Conservation (phyloP, 1,140 invertebrate genomes). For the Saccostrea glomerata region DNA sequence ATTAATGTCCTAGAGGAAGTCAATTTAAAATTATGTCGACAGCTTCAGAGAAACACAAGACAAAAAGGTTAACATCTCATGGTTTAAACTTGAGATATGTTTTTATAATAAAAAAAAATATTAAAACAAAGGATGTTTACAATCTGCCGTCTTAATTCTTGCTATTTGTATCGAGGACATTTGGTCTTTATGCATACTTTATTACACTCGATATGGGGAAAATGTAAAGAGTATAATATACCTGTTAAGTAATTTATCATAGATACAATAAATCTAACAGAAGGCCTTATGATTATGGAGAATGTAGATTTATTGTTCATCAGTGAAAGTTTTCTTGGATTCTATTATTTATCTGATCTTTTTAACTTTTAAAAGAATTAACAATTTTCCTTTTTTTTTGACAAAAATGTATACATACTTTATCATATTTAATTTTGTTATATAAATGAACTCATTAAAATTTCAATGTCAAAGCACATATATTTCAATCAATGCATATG, state of each 20-base stretch:
- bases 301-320: no score
- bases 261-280: not conserved
- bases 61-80: not conserved
- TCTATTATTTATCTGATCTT: not conserved
- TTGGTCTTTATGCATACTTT: constrained; percentile 12
- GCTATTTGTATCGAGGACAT: not conserved
- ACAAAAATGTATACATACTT: no score
- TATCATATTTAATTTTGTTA: no score
- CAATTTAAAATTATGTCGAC: not conserved
- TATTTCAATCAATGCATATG: no score
- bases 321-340: not conserved
- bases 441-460: no score
- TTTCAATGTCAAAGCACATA: no score
- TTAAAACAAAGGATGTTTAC: not conserved
- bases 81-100: not conserved
- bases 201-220: not conserved
- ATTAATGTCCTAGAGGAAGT: not conserved
- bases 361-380: no score
- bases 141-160: not conserved
- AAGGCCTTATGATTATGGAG: not conserved
- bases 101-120: not conserved
- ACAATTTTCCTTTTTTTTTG: no score
- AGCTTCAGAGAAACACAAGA: not conserved
- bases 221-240: not conserved
- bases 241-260: not conserved